Conservation (phyloP, 1,140 invertebrate genomes). For the Scaptomyza montana region DNA sequence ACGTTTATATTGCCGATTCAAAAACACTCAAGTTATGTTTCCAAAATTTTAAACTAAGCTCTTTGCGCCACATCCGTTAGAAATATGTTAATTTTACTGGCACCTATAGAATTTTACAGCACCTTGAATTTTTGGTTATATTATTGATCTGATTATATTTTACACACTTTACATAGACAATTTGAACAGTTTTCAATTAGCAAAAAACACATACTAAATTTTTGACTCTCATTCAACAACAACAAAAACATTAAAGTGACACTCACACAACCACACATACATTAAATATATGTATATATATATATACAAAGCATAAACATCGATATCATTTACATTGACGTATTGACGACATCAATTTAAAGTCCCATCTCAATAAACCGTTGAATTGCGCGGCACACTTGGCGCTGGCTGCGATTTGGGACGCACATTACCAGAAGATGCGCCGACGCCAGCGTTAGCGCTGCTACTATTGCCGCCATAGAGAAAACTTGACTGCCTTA, state of each 20-base stretch:
- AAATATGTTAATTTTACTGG: background rate
- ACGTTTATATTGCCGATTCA: too few relatives aligned
- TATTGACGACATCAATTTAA: background rate
- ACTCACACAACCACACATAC: conserved; percentile 17
- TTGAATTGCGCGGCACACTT: conserved; percentile 58
- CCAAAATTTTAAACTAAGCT: conserved; percentile 5
- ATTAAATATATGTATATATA: conserved; percentile 27
- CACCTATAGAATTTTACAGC: background rate
- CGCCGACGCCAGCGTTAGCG: conserved; percentile 14
- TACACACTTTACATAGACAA: conserved; percentile 35
- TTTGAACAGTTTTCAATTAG: conserved; percentile 12
- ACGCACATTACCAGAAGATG: conserved; percentile 31
- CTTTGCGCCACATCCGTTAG: conserved; percentile 7
- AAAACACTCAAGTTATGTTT: too few relatives aligned
- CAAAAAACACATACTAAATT: background rate
- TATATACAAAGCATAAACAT: conserved; percentile 57
- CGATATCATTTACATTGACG: conserved; percentile 22
- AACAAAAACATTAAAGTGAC: conserved; percentile 10
- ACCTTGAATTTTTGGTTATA: background rate
- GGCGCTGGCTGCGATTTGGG: conserved; percentile 60
- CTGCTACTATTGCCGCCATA: conserved; percentile 62
- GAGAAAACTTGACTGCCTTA: conserved; percentile 78
- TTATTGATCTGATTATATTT: conserved; percentile 42
- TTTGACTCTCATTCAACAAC: background rate
- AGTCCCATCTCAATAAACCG: conserved; percentile 55